Percentiles rank a stretch among this genome's conserved stretches.
These are phyloP conservation scores for Brachionus koreanus DNA, from an alignment of 1,140 invertebrate genomes.

Conservation along the genomic window DNA sequence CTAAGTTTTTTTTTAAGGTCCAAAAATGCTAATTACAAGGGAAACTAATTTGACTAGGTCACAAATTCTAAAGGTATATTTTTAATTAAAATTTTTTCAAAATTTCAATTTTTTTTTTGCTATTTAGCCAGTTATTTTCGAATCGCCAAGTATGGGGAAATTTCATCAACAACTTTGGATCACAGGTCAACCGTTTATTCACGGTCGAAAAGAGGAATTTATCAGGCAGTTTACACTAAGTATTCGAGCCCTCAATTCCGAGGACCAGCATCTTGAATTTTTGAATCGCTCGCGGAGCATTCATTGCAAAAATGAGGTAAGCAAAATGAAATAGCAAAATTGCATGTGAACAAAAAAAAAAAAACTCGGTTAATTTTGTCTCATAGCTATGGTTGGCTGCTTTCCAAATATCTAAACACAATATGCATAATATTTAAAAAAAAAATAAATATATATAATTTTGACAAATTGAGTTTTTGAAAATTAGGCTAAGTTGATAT, in stretches of 20 bases:
- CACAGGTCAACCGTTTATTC: slow-evolving; percentile 66
- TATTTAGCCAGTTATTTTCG: slow-evolving; percentile 78
- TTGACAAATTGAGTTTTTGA: neutral
- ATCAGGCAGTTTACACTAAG: neutral
- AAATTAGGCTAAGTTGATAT: slow-evolving; percentile 32
- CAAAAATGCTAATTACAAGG: slow-evolving; percentile 2
- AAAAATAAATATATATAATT: neutral
- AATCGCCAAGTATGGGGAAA: slow-evolving; percentile 74
- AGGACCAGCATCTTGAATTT: neutral
- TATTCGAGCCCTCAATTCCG: neutral
- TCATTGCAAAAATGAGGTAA: slow-evolving; percentile 43
- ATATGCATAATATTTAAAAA: neutral
- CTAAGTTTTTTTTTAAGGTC: neutral
- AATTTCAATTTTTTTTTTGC: slow-evolving; percentile 47
- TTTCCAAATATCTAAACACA: neutral
- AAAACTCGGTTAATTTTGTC: slow-evolving; percentile 9
- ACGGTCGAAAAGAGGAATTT: slow-evolving; percentile 19
- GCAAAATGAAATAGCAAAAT: neutral
- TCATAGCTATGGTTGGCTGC: slow-evolving; percentile 15
- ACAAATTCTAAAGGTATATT: neutral
- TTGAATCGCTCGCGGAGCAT: slow-evolving; percentile 7
- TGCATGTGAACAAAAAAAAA: neutral
- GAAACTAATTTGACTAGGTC: neutral
- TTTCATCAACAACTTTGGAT: slow-evolving; percentile 91
- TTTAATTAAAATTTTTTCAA: neutral